These are phyloP conservation scores for Onychorhynchus coronatus DNA, from an alignment of 2,113 vertebrate genomes.

Conservation along the genomic window DNA sequence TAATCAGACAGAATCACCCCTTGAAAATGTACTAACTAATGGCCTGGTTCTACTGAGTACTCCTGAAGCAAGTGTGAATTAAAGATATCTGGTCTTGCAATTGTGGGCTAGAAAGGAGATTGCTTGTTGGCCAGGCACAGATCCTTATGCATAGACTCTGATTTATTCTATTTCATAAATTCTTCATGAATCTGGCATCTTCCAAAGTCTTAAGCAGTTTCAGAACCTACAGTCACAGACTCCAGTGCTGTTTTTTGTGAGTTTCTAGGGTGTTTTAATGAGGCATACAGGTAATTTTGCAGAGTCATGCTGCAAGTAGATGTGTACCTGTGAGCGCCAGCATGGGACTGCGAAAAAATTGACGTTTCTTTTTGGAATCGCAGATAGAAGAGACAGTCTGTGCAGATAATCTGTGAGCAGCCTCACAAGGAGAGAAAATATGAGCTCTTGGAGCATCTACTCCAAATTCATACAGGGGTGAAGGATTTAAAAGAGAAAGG, in stretches of 20 bases:
- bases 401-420: neutral
- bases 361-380: neutral
- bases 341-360: neutral
- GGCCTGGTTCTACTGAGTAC: neutral
- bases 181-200: neutral
- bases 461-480: neutral
- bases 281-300: slow-evolving; percentile 7
- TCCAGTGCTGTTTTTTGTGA: neutral
- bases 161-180: neutral
- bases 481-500: neutral
- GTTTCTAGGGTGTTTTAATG: neutral
- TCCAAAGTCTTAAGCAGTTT: neutral
- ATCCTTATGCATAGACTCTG: neutral
- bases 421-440: neutral
- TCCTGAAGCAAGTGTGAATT: neutral
- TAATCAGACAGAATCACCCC: neutral
- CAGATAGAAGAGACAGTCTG: neutral
- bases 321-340: neutral
- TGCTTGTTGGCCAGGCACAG: neutral
- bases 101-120: neutral
- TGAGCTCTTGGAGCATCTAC: neutral
- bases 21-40: neutral
- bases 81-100: neutral
- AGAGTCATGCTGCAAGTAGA: neutral
- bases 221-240: neutral